Conservation (phyloP, 2,797 vertebrate species). For the Darevskia mixta region DNA sequence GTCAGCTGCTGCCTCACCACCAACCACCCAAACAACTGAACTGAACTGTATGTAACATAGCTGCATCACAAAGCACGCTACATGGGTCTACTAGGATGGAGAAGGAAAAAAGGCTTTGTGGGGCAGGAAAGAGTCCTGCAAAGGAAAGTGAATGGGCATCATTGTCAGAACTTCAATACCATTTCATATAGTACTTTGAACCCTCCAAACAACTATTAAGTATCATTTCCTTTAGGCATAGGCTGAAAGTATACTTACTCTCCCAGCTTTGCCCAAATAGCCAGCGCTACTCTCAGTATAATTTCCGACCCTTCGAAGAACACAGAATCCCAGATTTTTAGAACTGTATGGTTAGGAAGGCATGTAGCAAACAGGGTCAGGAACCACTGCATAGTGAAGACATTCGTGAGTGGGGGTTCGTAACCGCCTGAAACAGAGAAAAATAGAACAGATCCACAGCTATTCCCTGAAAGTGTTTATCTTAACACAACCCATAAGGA, state of each 20-base stretch:
- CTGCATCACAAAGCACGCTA: background rate
- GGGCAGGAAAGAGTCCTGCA: no score
- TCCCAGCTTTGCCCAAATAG: constrained; percentile 95
- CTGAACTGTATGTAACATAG: background rate
- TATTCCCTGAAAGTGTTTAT: constrained; percentile 19
- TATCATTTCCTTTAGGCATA: background rate
- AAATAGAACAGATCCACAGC: background rate
- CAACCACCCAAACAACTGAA: background rate
- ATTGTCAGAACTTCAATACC: background rate
- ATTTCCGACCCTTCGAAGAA: constrained; percentile 99
- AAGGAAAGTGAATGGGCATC: background rate
- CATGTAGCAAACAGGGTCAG: constrained; percentile 98
- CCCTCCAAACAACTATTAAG: constrained; percentile 4
- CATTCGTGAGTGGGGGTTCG: constrained; percentile 96
- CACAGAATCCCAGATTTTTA: constrained; percentile 98
- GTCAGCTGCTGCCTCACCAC: background rate
- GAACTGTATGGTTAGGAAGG: constrained; percentile 92
- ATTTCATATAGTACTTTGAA: background rate
- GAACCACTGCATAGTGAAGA: constrained; percentile 99
- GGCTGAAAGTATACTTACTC: constrained; percentile 86
- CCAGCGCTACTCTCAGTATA: constrained; percentile 92
- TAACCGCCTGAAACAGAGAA: constrained; percentile 88
- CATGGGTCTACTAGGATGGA: background rate
- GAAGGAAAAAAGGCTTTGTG: background rate
- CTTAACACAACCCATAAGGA: background rate